These are phyloP conservation scores for Trichopria drosophilae DNA, from an alignment of 2,888 invertebrate genomes.

Conservation along the genomic window DNA sequence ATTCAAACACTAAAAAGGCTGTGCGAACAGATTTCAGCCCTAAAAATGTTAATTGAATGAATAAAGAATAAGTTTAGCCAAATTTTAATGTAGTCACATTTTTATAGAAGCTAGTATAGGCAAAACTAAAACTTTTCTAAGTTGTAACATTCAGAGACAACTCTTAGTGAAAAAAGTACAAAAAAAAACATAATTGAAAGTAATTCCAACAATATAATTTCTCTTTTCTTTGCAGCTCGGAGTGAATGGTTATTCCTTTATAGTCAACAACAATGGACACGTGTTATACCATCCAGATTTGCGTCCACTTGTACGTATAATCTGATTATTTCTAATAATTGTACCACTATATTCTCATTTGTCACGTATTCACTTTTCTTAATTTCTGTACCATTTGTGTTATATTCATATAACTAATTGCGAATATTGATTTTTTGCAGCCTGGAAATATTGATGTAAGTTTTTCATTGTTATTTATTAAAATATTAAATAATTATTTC, in stretches of 20 bases:
- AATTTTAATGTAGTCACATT: too few relatives aligned
- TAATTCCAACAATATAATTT: constrained; percentile 18
- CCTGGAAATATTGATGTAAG: constrained; percentile 54
- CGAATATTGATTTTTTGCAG: constrained; percentile 43
- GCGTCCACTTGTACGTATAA: constrained; percentile 75
- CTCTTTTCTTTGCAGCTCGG: constrained; percentile 72
- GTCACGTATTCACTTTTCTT: constrained; percentile 8
- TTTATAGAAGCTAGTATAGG: too few relatives aligned
- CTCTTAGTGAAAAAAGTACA: too few relatives aligned
- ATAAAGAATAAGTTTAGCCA: too few relatives aligned
- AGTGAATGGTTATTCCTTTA: constrained; percentile 94
- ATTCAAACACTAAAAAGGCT: too few relatives aligned
- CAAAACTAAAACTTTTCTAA: constrained; percentile 13
- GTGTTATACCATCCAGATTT: constrained; percentile 95
- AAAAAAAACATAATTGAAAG: constrained; percentile 12
- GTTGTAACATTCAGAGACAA: not conserved
- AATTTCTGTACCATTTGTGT: constrained; percentile 1
- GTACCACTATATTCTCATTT: not conserved
- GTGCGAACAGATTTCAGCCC: too few relatives aligned
- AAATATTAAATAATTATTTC: not conserved
- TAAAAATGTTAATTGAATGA: too few relatives aligned
- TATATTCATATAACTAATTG: too few relatives aligned
- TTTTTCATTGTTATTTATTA: constrained; percentile 22
- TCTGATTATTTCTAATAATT: constrained; percentile 7
- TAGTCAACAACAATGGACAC: constrained; percentile 96